Conservation (phyloP, 1,140 invertebrate species). For the Adoxophyes honmai region DNA sequence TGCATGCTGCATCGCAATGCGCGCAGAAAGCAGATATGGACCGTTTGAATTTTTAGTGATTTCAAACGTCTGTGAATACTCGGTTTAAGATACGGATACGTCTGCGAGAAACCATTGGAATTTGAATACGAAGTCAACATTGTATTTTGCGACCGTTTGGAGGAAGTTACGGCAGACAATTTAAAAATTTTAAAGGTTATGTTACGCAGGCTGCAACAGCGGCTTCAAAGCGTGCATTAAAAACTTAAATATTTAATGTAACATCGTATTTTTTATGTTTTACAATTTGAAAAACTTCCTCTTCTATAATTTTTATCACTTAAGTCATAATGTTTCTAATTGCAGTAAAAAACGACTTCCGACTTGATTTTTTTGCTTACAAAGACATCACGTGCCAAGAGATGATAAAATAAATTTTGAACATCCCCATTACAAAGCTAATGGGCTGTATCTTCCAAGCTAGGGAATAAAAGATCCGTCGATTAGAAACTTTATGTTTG, state of each 20-base stretch:
- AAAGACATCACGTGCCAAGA: slow-evolving; percentile 68
- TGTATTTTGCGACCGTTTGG: neutral
- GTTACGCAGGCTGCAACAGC: too few species aligned
- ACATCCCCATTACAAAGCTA: slow-evolving; percentile 73
- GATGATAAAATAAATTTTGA: slow-evolving; percentile 75
- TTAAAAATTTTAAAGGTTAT: too few species aligned
- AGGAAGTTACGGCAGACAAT: neutral
- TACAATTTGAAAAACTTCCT: too few species aligned
- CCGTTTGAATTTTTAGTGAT: slow-evolving; percentile 15
- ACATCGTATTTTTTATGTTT: too few species aligned
- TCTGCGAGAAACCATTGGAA: slow-evolving; percentile 1
- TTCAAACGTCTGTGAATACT: slow-evolving; percentile 3
- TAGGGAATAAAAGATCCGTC: slow-evolving; percentile 73
- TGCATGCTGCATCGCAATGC: slow-evolving; percentile 10
- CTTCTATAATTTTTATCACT: too few species aligned
- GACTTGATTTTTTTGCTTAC: slow-evolving; percentile 17
- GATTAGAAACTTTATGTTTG: slow-evolving; percentile 75
- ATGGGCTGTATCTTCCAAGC: slow-evolving; percentile 71
- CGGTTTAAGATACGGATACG: slow-evolving; percentile 8
- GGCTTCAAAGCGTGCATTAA: too few species aligned
- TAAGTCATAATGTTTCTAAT: neutral
- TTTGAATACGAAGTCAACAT: slow-evolving; percentile 6
- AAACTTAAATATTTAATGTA: too few species aligned
- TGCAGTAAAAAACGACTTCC: neutral
- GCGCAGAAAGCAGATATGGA: neutral